phyloP scores from a whole-genome alignment of 2,888 invertebrate species.

The Perizoma affinitatum region DNA sequence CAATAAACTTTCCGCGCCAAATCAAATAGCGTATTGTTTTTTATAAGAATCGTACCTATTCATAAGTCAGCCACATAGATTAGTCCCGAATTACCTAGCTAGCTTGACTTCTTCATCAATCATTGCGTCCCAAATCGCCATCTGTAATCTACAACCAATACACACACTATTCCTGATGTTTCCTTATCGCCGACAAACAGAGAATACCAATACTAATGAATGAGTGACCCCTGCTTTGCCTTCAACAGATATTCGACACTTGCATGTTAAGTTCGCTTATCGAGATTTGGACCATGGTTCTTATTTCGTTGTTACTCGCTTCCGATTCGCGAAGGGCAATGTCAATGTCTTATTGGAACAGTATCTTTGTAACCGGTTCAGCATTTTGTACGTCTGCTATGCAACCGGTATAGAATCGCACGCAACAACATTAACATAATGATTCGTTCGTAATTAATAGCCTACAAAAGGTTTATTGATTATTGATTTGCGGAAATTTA shows the following conservation, averaged over 20 bases:
- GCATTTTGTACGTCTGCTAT: background rate
- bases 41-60: too few species aligned
- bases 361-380: too few species aligned
- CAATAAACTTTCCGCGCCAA: too few species aligned
- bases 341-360: slow-evolving; percentile 12
- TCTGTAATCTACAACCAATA: slow-evolving; percentile 5
- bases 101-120: background rate
- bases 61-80: too few species aligned
- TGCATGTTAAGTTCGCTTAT: slow-evolving; percentile 23
- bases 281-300: slow-evolving; percentile 24
- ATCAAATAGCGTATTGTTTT: too few species aligned
- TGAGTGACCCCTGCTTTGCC: slow-evolving; percentile 18
- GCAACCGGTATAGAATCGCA: slow-evolving; percentile 3
- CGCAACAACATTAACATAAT: slow-evolving; percentile 9
- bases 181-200: slow-evolving; percentile 17
- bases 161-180: slow-evolving; percentile 10
- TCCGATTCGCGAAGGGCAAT: slow-evolving; percentile 21
- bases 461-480: too few species aligned
- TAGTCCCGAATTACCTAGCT: too few species aligned
- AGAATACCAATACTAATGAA: slow-evolving; percentile 21
- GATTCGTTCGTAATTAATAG: slow-evolving; percentile 1
- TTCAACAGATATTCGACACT: slow-evolving; percentile 15
- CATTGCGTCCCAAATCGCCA: background rate
- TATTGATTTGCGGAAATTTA: too few species aligned
- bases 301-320: slow-evolving; percentile 16